Evolutionary conservation across 2,888 invertebrate species (phyloP).

Genomic region (Teinopalpus imperialis): DNA sequence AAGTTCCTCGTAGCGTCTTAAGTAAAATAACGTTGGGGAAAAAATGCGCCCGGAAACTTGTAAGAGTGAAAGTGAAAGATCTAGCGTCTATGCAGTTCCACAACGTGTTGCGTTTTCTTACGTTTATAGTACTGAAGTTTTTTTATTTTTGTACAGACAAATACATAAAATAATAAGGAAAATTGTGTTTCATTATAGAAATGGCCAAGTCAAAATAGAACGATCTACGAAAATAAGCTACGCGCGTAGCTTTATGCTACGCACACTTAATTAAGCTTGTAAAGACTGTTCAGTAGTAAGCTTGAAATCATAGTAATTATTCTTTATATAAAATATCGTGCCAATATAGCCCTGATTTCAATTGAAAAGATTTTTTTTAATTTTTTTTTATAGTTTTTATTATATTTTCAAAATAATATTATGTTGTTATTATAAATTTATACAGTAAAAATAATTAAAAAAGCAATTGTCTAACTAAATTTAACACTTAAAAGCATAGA

Average conservation of each 20-base stretch:
- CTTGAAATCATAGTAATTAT: too few species aligned
- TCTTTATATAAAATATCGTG: too few species aligned
- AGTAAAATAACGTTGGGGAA: slow-evolving; percentile 78
- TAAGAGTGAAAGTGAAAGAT: slow-evolving; percentile 71
- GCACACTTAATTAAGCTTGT: background rate
- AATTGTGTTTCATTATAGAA: too few species aligned
- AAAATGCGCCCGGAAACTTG: slow-evolving; percentile 71
- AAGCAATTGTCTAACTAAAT: slow-evolving; percentile 27
- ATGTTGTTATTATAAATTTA: too few species aligned
- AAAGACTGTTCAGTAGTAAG: background rate
- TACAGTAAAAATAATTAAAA: too few species aligned
- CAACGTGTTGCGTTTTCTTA: slow-evolving; percentile 68
- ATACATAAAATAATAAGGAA: too few species aligned
- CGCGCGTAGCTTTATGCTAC: slow-evolving; percentile 23
- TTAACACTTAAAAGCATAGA: slow-evolving; percentile 40
- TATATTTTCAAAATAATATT: too few species aligned
- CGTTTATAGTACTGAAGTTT: too few species aligned
- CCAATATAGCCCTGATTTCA: too few species aligned
- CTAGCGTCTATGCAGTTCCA: slow-evolving; percentile 37
- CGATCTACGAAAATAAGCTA: slow-evolving; percentile 25
- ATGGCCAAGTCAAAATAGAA: background rate
- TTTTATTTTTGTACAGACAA: too few species aligned
- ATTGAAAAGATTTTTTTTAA: too few species aligned
- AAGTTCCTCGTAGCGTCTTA: slow-evolving; percentile 76
- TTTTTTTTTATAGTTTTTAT: too few species aligned